These are phyloP conservation scores for Aphodius sticticus DNA, from an alignment of 2,888 invertebrate genomes.

Conservation along the genomic window DNA sequence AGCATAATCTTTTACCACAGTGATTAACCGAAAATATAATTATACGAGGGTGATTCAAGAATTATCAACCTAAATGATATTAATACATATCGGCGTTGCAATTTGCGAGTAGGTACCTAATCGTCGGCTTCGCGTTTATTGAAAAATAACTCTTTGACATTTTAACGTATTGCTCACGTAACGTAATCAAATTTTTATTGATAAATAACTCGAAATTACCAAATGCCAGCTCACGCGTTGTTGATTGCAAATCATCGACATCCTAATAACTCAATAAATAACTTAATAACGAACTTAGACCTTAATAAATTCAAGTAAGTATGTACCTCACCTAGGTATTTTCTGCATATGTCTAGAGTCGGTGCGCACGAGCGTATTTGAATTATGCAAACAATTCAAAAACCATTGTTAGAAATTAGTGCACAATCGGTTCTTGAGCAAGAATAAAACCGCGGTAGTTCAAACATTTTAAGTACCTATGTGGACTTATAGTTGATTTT, in stretches of 20 bases:
- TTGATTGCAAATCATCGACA: neutral
- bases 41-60: neutral
- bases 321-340: neutral
- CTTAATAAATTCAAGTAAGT: neutral
- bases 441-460: neutral
- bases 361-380: neutral
- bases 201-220: neutral
- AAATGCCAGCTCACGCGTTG: neutral
- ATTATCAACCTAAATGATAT: neutral
- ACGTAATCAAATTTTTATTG: neutral
- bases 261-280: neutral
- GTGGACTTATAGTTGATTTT: neutral
- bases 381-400: neutral
- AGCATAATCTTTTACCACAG: no score
- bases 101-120: neutral
- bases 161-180: neutral
- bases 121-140: neutral
- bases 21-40: neutral
- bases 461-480: neutral
- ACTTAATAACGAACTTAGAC: neutral
- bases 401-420: neutral
- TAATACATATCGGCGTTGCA: neutral
- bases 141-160: neutral
- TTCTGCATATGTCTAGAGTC: neutral
- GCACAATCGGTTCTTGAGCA: neutral